phyloP scores from a whole-genome alignment of 2,888 invertebrate genomes.

The Mimachlamys varia region DNA sequence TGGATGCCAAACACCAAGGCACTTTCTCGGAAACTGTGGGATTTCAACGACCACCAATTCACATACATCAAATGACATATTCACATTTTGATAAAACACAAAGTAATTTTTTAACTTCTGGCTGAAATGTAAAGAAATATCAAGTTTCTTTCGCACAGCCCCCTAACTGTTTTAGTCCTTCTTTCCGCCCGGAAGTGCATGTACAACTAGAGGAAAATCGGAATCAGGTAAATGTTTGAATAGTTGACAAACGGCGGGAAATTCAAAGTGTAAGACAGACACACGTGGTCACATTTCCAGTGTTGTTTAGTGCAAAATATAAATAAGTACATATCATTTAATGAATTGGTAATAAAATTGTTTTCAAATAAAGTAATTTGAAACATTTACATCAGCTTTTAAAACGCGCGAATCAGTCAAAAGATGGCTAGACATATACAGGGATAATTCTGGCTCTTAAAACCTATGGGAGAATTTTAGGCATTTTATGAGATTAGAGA shows the following conservation, averaged over 20 bases:
- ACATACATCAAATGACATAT: constrained; percentile 4
- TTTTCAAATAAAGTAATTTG: no score
- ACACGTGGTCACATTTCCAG: no score
- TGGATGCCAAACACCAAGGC: not conserved
- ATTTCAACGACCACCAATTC: not conserved
- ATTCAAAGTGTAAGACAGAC: not conserved
- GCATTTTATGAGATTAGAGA: no score
- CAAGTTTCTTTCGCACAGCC: not conserved
- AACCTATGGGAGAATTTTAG: no score
- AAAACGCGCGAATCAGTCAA: no score
- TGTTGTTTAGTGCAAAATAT: no score
- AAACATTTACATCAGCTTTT: no score
- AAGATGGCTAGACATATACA: no score
- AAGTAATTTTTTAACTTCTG: not conserved
- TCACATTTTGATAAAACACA: not conserved
- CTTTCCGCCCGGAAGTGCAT: constrained; percentile 36
- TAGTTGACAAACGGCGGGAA: not conserved
- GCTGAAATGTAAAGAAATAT: not conserved
- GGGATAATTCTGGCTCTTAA: no score
- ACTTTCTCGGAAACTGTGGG: not conserved
- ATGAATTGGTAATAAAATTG: no score
- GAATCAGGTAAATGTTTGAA: not conserved
- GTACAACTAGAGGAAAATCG: not conserved
- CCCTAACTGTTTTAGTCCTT: not conserved
- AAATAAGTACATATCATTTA: no score